These are phyloP conservation scores for Notolepis coatsorum DNA, from an alignment of 2,797 vertebrate species.

Conservation along the genomic window DNA sequence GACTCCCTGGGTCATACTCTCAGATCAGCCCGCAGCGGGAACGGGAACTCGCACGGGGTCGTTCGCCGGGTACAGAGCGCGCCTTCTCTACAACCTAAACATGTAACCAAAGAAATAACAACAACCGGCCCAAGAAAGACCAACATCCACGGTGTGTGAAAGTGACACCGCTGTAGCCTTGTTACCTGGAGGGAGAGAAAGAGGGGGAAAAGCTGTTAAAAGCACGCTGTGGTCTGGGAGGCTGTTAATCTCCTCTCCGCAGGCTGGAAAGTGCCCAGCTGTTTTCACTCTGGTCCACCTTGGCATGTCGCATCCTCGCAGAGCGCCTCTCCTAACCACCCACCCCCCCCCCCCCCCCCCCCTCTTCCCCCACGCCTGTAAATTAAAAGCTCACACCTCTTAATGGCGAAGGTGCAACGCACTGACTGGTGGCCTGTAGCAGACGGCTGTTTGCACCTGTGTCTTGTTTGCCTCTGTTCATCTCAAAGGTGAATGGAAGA, in stretches of 20 bases:
- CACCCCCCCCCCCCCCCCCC: no score
- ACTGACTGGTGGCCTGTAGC: slow-evolving; percentile 48
- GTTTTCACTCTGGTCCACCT: slow-evolving; percentile 69
- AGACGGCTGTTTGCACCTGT: slow-evolving; percentile 71
- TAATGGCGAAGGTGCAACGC: slow-evolving; percentile 66
- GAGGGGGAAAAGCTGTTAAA: slow-evolving; percentile 56
- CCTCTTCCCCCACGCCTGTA: no score
- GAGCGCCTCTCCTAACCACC: slow-evolving; percentile 45
- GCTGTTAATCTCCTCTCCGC: slow-evolving; percentile 75
- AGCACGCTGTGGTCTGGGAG: slow-evolving; percentile 56
- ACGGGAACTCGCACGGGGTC: no score
- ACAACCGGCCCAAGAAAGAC: background rate
- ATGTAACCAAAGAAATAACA: background rate
- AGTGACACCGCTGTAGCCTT: slow-evolving; percentile 47
- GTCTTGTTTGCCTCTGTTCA: slow-evolving; percentile 45
- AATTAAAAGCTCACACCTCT: slow-evolving; percentile 82
- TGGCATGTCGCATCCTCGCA: slow-evolving; percentile 64
- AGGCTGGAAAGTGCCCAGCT: slow-evolving; percentile 71
- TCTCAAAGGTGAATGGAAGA: slow-evolving; percentile 11
- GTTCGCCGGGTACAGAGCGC: no score
- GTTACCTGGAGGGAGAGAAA: slow-evolving; percentile 39
- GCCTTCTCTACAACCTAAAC: slow-evolving; percentile 4
- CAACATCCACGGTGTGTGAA: slow-evolving; percentile 4
- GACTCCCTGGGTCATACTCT: no score
- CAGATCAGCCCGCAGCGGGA: no score